A percentile compares a stretch with the other conserved stretches of the same genome.
Evolutionary conservation across 1,140 invertebrate genomes (phyloP).

Genomic region (Drosophila sturtevanti): DNA sequence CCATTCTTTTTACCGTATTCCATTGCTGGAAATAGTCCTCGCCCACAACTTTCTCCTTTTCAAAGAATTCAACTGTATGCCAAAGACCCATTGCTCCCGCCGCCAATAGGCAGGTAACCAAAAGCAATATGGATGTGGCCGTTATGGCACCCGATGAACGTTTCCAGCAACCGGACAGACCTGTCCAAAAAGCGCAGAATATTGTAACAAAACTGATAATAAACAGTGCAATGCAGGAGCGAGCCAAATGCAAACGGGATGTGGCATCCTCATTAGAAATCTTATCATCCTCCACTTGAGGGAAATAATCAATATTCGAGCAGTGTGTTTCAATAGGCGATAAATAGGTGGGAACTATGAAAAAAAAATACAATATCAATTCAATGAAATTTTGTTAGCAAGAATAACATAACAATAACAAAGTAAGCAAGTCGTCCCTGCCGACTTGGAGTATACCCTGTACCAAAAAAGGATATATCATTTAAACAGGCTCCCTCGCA

Average conservation of each 20-base stretch:
- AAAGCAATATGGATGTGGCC: slow-evolving; percentile 95
- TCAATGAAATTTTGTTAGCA: neutral
- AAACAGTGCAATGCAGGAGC: slow-evolving; percentile 95
- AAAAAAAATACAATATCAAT: slow-evolving; percentile 33
- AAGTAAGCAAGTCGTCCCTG: too few species aligned
- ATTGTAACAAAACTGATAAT: slow-evolving; percentile 92
- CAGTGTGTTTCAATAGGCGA: slow-evolving; percentile 97
- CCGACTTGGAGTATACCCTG: too few species aligned
- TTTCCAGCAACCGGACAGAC: slow-evolving; percentile 94
- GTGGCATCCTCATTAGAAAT: slow-evolving; percentile 76
- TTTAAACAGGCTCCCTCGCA: too few species aligned
- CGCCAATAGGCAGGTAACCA: slow-evolving; percentile 92
- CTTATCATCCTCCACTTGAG: slow-evolving; percentile 77
- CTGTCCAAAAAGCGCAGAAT: slow-evolving; percentile 96
- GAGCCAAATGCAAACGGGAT: slow-evolving; percentile 91
- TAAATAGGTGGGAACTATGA: slow-evolving; percentile 93
- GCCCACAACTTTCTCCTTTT: slow-evolving; percentile 95
- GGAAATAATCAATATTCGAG: slow-evolving; percentile 96
- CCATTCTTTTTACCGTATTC: slow-evolving; percentile 92
- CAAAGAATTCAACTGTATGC: slow-evolving; percentile 97
- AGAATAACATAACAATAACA: too few species aligned
- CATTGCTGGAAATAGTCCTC: slow-evolving; percentile 95
- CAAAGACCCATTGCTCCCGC: slow-evolving; percentile 96
- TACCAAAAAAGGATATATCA: too few species aligned
- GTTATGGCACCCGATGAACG: slow-evolving; percentile 96